Base-by-base conservation (phyloP, 2,797 vertebrate species). In the Parotocinclus haroldoi region DNA sequence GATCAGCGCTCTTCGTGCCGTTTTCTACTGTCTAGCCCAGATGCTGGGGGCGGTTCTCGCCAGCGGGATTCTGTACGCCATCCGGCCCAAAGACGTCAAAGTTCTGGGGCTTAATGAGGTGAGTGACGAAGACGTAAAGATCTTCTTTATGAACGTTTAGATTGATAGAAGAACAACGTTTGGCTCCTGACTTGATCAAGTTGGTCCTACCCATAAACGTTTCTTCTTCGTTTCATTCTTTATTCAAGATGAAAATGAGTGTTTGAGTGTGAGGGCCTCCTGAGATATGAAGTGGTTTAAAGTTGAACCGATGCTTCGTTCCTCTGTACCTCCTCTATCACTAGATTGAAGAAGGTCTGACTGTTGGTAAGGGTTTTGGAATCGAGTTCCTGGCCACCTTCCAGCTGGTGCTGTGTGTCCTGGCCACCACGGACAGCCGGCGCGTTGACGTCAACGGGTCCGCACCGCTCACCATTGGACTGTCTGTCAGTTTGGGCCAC, bases 351-450 rank as follows among this genome's bases (percentile, higher is more conserved):
- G 46, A 68, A 0, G 86, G 83, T 1, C 79, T 94, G 68, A 89
- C 84, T 0, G 45, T 4, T 48, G 45, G 82, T 10, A 91, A 94
- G 79, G 93, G 90, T 7, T 86, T 94, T 46, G 89, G 86, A 0
- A 84, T 93, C 0, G 91, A 93, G 71, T 89, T 94, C 73, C 86
- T 93, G 0, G 90, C 86, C 46, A 93, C 91, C 1, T 87, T 94
- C 71, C 93, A 94, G 82, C 82, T 93, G 76, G 90, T 95, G 56
- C 78, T 93, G 10, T 95, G 90, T 1, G 89, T 94, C 52, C 80
- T 93, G 0, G 89, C 91, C 7, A 87, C 90, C 52, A 89, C 91
- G 0, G 92, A 96, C 73, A 83, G 90, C 46, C 84, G 91, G 18
- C 83, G 91, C 19, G 82, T 66, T 0, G 88, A 94, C 3, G 63